Evolutionary conservation across 2,113 vertebrate species (phyloP), one percentile per base, ranked within the genome.

Genomic region (Protomyctophum bolini): DNA sequence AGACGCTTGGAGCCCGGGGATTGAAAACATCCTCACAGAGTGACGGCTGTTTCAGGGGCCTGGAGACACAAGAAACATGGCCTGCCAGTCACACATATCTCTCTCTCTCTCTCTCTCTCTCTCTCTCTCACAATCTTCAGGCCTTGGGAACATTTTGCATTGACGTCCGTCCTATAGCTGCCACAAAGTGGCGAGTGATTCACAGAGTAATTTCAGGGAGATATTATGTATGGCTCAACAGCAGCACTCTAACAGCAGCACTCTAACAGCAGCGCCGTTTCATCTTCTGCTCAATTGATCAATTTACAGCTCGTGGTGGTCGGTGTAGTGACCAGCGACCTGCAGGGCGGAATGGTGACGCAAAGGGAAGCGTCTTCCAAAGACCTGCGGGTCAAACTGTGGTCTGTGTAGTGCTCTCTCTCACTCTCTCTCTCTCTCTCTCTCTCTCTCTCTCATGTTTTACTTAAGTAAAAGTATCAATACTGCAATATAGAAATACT

Each of bases 1-100:
- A 66, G 77, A 63, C 72, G 54, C 71, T 88, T 65, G 78, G 91
- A 71, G 64, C 81, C 69, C 55, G 82, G 77, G 83, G 89, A 93
- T 91, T 92, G 92, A 95, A 94, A 88, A 91, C 91, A 93, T 94
- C 91, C 80, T 92, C 89, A 91, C 63, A 80, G 82, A 89, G 88
- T 91, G 87, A 93, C 90, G 90, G 85, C 81, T 89, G 90, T 84
- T 87, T 92, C 88, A 83, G 89, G 7, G 63, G 80, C 88, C 79
- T 87, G 91, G 87, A 94, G 93, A 87, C 87, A 87, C 76, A 77
- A 86, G 86, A 84, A 89, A 93, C 92, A 94, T 63, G 73, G 70
- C 87, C 81, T 92, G 63, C 90, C 86, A 84, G 83, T 92, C 91
- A 93, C 88, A 87, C 71, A 84, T 82, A 77, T 90, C 90, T 41